Conservation (phyloP, 2,888 invertebrate species). For the Sminthurinus aureus region DNA sequence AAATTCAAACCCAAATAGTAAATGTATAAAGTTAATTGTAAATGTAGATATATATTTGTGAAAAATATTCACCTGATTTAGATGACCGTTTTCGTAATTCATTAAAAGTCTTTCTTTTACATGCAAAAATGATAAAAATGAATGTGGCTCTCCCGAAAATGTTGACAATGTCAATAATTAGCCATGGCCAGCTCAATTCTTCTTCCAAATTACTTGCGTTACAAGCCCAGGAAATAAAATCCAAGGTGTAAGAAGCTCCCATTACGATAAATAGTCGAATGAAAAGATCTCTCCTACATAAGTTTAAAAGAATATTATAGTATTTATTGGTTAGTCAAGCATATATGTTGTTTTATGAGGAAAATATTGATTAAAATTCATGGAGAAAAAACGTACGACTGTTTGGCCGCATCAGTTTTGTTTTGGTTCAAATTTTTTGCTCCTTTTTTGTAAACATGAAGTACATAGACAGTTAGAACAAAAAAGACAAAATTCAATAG, state of each 20-base stretch:
- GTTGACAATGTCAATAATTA: slow-evolving; percentile 24
- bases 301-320: neutral
- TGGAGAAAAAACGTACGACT: neutral
- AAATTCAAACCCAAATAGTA: too few relatives aligned
- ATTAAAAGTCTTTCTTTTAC: neutral
- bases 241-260: slow-evolving; percentile 26
- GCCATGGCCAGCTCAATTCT: neutral
- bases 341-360: too few relatives aligned
- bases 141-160: slow-evolving; percentile 24
- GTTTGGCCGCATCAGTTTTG: neutral
- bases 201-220: neutral
- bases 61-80: too few relatives aligned
- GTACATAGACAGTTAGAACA: neutral
- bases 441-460: neutral
- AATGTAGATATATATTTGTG: too few relatives aligned
- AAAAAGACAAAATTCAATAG: slow-evolving; percentile 29
- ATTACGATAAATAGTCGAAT: slow-evolving; percentile 32
- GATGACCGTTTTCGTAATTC: neutral
- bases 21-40: too few relatives aligned
- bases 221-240: slow-evolving; percentile 34
- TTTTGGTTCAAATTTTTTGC: neutral
- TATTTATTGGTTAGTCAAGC: slow-evolving; percentile 2
- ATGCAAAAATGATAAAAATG: slow-evolving; percentile 35
- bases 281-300: slow-evolving; percentile 27
- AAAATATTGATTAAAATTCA: too few relatives aligned